phyloP scores from a whole-genome alignment of 1,140 invertebrate genomes.

The Eciton burchellii region DNA sequence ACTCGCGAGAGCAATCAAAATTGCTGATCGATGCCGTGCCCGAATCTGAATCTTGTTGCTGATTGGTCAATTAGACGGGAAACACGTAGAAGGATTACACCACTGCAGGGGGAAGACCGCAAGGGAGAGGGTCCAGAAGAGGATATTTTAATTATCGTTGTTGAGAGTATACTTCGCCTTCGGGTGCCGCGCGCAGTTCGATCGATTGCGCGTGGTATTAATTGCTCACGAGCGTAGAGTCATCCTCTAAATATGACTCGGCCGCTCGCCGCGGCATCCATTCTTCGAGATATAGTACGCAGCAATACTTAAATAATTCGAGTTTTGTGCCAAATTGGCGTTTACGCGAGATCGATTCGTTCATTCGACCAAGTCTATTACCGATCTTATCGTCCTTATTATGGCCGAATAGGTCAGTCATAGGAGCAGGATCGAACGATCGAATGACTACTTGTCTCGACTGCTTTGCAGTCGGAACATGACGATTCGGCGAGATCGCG shows the following conservation, averaged over 20 bases:
- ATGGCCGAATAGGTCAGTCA: too few relatives aligned
- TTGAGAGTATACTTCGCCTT: constrained; percentile 75
- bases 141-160: constrained; percentile 85
- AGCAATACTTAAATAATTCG: constrained; percentile 4
- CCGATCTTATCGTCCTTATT: too few relatives aligned
- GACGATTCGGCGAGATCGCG: too few relatives aligned
- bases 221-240: constrained; percentile 77
- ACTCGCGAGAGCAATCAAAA: constrained; percentile 79
- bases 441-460: too few relatives aligned
- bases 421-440: too few relatives aligned
- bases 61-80: constrained; percentile 85
- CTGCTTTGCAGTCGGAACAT: too few relatives aligned
- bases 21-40: constrained; percentile 83
- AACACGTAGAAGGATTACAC: constrained; percentile 82
- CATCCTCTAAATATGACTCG: constrained; percentile 55
- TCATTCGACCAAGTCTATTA: too few relatives aligned
- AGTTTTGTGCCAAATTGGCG: not conserved
- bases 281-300: constrained; percentile 4
- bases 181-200: constrained; percentile 72
- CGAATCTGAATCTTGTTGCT: constrained; percentile 82
- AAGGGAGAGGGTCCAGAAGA: constrained; percentile 76
- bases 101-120: constrained; percentile 73
- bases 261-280: not conserved
- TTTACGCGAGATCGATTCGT: not conserved
- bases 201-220: constrained; percentile 82